These are phyloP conservation scores for Matsumurasca onukii DNA, from an alignment of 1,140 invertebrate species.

Conservation along the genomic window DNA sequence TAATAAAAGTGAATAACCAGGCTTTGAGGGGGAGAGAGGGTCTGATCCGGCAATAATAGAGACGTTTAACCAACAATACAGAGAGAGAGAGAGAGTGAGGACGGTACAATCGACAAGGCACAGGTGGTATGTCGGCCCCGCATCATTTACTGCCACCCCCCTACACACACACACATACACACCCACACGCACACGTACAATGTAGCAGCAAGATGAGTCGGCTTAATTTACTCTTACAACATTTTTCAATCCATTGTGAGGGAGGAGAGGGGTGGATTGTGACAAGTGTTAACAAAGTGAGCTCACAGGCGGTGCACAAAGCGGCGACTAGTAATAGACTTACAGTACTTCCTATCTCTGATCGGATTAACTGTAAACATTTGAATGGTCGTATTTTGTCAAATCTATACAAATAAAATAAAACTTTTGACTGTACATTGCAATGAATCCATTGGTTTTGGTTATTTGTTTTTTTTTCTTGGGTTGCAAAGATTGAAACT, in stretches of 20 bases:
- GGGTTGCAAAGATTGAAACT: too few species aligned
- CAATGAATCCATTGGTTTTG: too few species aligned
- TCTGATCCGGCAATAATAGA: not conserved
- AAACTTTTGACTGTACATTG: too few species aligned
- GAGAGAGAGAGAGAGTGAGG: not conserved
- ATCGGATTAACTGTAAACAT: too few species aligned
- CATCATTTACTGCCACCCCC: conserved; percentile 12
- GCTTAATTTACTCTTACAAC: not conserved
- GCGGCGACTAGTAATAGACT: too few species aligned
- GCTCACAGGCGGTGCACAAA: too few species aligned
- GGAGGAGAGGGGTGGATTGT: not conserved
- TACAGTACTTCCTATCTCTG: too few species aligned
- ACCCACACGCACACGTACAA: conserved; percentile 24
- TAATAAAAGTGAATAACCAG: not conserved
- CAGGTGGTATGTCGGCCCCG: not conserved
- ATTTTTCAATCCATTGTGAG: not conserved
- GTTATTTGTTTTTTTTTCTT: too few species aligned
- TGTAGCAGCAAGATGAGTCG: not conserved
- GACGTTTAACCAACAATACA: not conserved
- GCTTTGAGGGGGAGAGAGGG: not conserved
- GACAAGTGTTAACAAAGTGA: not conserved
- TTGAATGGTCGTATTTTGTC: too few species aligned
- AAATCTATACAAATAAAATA: too few species aligned
- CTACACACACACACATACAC: conserved; percentile 25
- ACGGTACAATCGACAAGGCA: not conserved